Percentiles rank a stretch among this genome's conserved stretches.
Conservation (phyloP, 2,888 invertebrate species). For the Epsilonema sp. region DNA sequence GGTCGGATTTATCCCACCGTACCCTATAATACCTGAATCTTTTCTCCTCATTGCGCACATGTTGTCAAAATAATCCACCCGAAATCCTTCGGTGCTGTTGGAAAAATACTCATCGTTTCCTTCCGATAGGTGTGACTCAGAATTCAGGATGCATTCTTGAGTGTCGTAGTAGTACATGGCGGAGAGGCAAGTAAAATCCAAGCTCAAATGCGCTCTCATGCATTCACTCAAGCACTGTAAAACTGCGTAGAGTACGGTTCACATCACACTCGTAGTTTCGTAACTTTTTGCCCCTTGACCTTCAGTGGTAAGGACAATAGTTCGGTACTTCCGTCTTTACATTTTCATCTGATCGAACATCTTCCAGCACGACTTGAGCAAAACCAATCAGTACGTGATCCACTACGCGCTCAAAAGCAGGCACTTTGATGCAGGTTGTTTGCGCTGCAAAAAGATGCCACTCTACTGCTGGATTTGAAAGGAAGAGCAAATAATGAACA, state of each 20-base stretch:
- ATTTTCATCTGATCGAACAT: slow-evolving; percentile 1
- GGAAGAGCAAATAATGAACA: too few relatives aligned
- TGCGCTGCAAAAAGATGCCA: slow-evolving; percentile 4
- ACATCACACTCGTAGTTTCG: too few relatives aligned
- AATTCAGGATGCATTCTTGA: slow-evolving; percentile 7
- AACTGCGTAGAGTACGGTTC: too few relatives aligned
- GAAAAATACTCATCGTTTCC: neutral
- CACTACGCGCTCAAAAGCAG: slow-evolving; percentile 4
- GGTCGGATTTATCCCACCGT: too few relatives aligned
- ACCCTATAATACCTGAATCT: too few relatives aligned
- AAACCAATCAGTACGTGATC: slow-evolving; percentile 5
- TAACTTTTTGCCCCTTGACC: too few relatives aligned
- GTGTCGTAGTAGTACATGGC: slow-evolving; percentile 7
- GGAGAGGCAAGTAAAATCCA: slow-evolving; percentile 7
- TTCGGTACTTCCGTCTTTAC: slow-evolving; percentile 1
- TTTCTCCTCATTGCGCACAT: slow-evolving; percentile 1
- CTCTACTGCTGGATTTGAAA: too few relatives aligned
- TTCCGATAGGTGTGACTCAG: neutral
- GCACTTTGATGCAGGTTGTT: slow-evolving; percentile 1
- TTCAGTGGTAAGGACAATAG: too few relatives aligned
- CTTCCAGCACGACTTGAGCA: slow-evolving; percentile 6
- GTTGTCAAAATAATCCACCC: slow-evolving; percentile 8
- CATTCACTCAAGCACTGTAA: slow-evolving; percentile 9
- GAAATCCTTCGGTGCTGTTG: slow-evolving; percentile 2
- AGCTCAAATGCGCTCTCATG: neutral